phyloP scores from a whole-genome alignment of 2,888 invertebrate species.

The Drosophila mimica region DNA sequence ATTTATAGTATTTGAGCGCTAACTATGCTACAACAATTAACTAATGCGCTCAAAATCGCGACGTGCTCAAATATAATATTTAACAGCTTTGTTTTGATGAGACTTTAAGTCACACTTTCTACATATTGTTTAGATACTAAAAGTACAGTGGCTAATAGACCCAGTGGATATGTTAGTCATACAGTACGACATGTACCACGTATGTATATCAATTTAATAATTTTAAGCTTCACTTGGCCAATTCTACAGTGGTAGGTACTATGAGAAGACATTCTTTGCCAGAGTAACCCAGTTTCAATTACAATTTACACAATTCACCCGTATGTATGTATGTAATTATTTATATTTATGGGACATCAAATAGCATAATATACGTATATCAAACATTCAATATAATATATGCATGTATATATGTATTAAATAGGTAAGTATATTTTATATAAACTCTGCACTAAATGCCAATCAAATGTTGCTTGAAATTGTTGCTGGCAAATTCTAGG shows the following conservation, averaged over 20 bases:
- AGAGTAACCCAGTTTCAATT: constrained; percentile 1
- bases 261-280: constrained; percentile 21
- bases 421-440: constrained; percentile 42
- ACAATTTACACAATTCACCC: neutral
- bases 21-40: constrained; percentile 54
- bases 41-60: constrained; percentile 55
- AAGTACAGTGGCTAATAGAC: constrained; percentile 67
- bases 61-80: constrained; percentile 38
- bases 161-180: constrained; percentile 68
- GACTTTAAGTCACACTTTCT: constrained; percentile 67
- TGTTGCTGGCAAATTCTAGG: constrained; percentile 53
- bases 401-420: constrained; percentile 39
- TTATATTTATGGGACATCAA: constrained; percentile 55
- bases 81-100: constrained; percentile 60
- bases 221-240: constrained; percentile 17
- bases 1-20: constrained; percentile 45
- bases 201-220: constrained; percentile 19
- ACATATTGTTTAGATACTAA: constrained; percentile 31
- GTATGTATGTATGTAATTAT: constrained; percentile 15
- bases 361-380: constrained; percentile 71
- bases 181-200: constrained; percentile 26
- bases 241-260: constrained; percentile 17
- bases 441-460: constrained; percentile 68
- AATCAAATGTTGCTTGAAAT: constrained; percentile 51
- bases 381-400: constrained; percentile 68